Evolutionary conservation across 2,888 invertebrate species (phyloP).

Genomic region (Rugalucina vietnamica): DNA sequence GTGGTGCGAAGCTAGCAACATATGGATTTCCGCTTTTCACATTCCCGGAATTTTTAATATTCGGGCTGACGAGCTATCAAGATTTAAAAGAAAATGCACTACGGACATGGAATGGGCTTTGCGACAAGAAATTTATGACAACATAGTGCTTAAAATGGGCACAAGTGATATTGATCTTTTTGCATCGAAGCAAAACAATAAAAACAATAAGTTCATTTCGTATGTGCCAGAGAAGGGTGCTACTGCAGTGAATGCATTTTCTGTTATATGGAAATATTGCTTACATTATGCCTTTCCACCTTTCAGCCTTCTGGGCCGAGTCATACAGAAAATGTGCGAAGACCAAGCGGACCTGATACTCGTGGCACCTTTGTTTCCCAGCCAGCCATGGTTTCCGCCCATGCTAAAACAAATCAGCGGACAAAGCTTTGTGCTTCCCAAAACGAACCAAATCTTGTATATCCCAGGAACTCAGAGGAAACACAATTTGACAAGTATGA

Average conservation of each 20-base stretch:
- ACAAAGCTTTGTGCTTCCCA: background rate
- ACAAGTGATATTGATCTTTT: background rate
- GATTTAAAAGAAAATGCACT: background rate
- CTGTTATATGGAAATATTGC: background rate
- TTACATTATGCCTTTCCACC: background rate
- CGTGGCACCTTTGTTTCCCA: background rate
- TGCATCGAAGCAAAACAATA: slow-evolving; percentile 15
- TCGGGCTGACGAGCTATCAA: background rate
- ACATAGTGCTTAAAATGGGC: background rate
- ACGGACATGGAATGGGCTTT: background rate
- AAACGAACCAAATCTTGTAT: background rate
- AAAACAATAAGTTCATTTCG: background rate
- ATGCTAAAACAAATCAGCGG: background rate
- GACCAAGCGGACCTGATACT: background rate
- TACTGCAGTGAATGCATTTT: background rate
- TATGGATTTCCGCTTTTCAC: background rate
- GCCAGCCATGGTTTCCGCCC: background rate
- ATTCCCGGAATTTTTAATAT: background rate
- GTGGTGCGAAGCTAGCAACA: background rate
- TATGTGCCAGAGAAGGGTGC: background rate
- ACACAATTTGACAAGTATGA: background rate
- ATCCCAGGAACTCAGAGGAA: background rate
- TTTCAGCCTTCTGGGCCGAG: background rate
- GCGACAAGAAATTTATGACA: background rate
- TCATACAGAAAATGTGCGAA: background rate